Percentiles rank a stretch among this genome's conserved stretches.
These are phyloP conservation scores for Drosophila algonquin DNA, from an alignment of 2,888 invertebrate species.

Conservation along the genomic window DNA sequence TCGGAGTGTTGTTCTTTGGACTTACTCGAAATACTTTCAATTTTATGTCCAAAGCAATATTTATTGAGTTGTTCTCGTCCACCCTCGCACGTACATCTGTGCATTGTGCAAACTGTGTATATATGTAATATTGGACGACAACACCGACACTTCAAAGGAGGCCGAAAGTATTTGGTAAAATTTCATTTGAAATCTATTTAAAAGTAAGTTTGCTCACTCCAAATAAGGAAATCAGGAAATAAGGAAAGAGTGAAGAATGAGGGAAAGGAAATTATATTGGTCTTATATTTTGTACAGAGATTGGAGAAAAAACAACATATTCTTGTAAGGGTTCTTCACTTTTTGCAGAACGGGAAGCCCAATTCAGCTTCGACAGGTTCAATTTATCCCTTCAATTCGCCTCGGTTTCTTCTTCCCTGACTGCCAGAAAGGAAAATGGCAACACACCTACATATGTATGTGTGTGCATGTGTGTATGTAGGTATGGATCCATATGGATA, in stretches of 20 bases:
- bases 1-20: constrained; percentile 25
- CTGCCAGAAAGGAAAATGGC: constrained; percentile 49
- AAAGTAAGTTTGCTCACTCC: constrained; percentile 30
- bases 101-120: constrained; percentile 2
- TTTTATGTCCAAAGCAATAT: constrained; percentile 61
- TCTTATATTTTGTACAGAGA: not conserved
- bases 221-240: not conserved
- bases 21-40: constrained; percentile 61
- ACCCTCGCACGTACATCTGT: not conserved
- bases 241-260: not conserved
- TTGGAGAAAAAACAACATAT: not conserved
- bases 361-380: constrained; percentile 13
- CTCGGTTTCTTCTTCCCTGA: constrained; percentile 3
- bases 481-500: no score
- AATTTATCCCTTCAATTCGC: constrained; percentile 13
- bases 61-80: constrained; percentile 52
- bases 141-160: not conserved
- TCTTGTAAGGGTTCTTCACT: not conserved
- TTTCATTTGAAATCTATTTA: constrained; percentile 56
- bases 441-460: constrained; percentile 36
- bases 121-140: constrained; percentile 5
- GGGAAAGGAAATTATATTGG: not conserved
- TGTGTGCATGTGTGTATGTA: constrained; percentile 15
- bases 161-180: constrained; percentile 39
- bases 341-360: not conserved